phyloP scores from a whole-genome alignment of 2,113 vertebrate species.

The Genyomyrus donnyi region DNA sequence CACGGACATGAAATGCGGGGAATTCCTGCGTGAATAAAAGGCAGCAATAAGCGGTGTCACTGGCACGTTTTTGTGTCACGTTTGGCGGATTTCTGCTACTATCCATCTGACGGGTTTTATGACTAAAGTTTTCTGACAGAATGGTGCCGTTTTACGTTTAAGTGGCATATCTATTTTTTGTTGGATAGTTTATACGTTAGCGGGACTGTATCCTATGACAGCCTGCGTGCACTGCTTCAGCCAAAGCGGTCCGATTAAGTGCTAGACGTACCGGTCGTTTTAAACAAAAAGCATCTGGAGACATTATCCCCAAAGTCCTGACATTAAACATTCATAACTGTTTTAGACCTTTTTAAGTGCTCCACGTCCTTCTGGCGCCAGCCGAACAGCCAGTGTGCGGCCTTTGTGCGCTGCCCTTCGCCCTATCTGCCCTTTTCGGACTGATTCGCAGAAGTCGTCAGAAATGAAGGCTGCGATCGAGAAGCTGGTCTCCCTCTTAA shows the following conservation, averaged over 20 bases:
- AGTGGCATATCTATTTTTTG: neutral
- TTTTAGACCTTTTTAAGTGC: neutral
- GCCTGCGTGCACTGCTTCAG: neutral
- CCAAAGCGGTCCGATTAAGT: neutral
- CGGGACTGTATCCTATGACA: neutral
- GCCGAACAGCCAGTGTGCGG: neutral
- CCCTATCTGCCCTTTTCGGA: neutral
- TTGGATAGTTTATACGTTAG: neutral
- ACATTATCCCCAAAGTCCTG: neutral
- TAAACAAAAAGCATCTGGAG: neutral
- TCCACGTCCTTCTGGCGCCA: neutral
- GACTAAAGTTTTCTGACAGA: neutral
- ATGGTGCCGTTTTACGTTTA: neutral
- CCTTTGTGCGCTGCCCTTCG: neutral
- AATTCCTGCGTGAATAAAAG: neutral
- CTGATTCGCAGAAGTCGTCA: neutral
- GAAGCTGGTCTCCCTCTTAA: conserved; percentile 49
- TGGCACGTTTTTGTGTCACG: neutral
- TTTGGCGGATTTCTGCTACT: neutral
- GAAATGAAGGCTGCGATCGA: conserved; percentile 47
- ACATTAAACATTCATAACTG: neutral
- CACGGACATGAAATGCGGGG: neutral
- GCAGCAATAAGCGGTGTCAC: neutral
- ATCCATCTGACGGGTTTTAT: neutral
- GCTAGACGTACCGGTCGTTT: neutral